These are phyloP conservation scores for Lamprotornis superbus DNA, from an alignment of 2,113 vertebrate species.

Conservation along the genomic window DNA sequence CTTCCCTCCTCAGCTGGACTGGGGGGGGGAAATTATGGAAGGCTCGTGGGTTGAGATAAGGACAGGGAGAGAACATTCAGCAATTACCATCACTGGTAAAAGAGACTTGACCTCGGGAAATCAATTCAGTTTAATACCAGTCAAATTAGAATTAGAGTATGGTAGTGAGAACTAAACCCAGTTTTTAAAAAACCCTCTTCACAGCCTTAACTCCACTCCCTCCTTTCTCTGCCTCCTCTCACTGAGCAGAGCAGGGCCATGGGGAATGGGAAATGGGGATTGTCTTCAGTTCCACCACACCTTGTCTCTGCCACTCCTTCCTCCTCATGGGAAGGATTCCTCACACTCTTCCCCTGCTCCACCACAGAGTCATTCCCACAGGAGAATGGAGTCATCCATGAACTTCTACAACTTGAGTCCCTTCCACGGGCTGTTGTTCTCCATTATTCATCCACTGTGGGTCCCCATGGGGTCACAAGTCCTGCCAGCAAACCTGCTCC, in stretches of 20 bases:
- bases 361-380: background rate
- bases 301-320: background rate
- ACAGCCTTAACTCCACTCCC: background rate
- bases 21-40: background rate
- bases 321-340: background rate
- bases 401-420: background rate
- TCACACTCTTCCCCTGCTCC: background rate
- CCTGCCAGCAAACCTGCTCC: background rate
- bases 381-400: background rate
- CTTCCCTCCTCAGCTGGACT: background rate
- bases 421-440: background rate
- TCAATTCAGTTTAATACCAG: background rate
- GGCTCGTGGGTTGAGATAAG: background rate
- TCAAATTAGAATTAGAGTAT: background rate
- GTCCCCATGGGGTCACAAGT: accelerated
- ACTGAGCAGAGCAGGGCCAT: background rate
- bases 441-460: accelerated
- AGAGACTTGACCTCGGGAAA: background rate
- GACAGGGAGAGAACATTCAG: background rate
- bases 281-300: background rate
- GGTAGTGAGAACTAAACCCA: background rate
- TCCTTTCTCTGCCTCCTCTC: background rate
- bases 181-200: background rate
- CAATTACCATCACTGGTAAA: background rate
- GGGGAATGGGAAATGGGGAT: background rate